Evolutionary conservation across 2,113 vertebrate species (phyloP).

Genomic region (Seriola quinqueradiata): DNA sequence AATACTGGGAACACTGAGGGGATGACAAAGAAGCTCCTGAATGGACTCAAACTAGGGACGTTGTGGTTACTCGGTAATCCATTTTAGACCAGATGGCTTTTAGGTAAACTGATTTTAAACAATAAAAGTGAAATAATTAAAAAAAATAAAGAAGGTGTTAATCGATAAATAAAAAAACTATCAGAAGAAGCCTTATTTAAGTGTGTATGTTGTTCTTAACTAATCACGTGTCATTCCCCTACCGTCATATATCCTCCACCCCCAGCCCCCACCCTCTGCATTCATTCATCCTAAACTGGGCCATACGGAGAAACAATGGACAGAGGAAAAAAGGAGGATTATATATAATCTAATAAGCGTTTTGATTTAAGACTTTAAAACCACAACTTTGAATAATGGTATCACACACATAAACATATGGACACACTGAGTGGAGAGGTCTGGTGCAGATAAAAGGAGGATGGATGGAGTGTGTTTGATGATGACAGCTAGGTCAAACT

Average conservation of each 20-base stretch:
- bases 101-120: too few relatives aligned
- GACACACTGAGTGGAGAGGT: not conserved
- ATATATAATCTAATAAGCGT: constrained; percentile 49
- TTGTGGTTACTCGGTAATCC: too few relatives aligned
- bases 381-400: not conserved
- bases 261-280: not conserved
- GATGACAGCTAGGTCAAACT: constrained; percentile 3
- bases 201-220: too few relatives aligned
- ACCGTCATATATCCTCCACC: not conserved
- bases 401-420: not conserved
- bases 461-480: constrained; percentile 27
- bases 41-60: too few relatives aligned
- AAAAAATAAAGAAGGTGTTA: too few relatives aligned
- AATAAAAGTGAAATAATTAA: too few relatives aligned
- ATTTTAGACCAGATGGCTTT: too few relatives aligned
- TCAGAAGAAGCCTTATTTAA: not conserved
- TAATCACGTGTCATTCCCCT: too few relatives aligned
- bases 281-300: constrained; percentile 19
- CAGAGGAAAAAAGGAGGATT: not conserved
- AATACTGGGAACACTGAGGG: too few relatives aligned
- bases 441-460: constrained; percentile 2
- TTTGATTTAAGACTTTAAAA: constrained; percentile 44
- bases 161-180: too few relatives aligned
- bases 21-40: too few relatives aligned
- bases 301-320: not conserved